Base-by-base conservation (phyloP, 2,888 invertebrate species). In the Scaeva pyrastri region DNA sequence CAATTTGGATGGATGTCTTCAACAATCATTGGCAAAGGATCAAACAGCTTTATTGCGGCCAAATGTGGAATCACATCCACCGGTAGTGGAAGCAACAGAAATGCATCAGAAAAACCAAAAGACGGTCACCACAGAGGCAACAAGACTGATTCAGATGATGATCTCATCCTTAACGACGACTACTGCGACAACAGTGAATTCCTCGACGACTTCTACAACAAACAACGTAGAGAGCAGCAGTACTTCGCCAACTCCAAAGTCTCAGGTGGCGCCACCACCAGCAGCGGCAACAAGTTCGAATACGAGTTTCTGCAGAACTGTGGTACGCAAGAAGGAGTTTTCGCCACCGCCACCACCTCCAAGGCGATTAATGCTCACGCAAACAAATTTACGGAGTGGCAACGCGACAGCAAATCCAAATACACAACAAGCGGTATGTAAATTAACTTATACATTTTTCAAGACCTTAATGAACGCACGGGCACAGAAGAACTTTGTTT, bases 141-240 rank as follows among this genome's bases (percentile, higher is more conserved):
- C 83, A 87, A 80, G 78, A 87, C 87, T 73, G 80, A 84, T 86
- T 76, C 81, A 78, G 79, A 86, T 83, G 86, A 88, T 87, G 83
- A 93, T 1, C 93, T 93, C 11, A 93, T 93, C 88, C 93, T 93
- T 92, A 93, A 77, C 86, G 88, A 89, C 60, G 82, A 88, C 70
- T 88, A 88, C 71, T 84, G 88, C 79, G 93, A 93, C 92, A 93
- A 94, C 92, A 93, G 94, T 93, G 93, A 94, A 77, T 90, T 91
- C 88, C 88, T 94, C 94, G 93, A 94, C 92, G 93, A 94, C 92
- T 93, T 94, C 94, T 94, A 94, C 94, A 93, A 94, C 93, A 76
- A 92, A 80, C 91, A 92, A 88, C 92, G 91, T 93, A 94, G 93
- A 93, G 94, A 93, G 93, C 94, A 93, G 91, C 94, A 92, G 93